Evolutionary conservation across 2,113 vertebrate genomes (phyloP).

Genomic region (Cnemophilus loriae): DNA sequence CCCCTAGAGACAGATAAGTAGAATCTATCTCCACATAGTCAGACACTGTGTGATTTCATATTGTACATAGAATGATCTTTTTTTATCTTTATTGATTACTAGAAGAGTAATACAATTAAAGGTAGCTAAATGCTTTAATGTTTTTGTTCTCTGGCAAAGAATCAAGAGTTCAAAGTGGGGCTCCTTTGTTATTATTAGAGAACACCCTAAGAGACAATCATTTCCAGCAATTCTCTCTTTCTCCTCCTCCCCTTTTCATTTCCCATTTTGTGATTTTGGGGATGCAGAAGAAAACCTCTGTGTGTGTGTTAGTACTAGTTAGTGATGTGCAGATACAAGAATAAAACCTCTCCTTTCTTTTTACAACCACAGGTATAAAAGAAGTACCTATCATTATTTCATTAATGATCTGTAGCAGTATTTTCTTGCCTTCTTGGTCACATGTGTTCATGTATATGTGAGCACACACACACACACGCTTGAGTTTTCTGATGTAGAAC

Average conservation of each 20-base stretch:
- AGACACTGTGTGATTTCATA: slow-evolving; percentile 25
- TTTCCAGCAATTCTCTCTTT: background rate
- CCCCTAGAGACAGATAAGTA: slow-evolving; percentile 42
- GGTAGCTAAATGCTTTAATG: slow-evolving; percentile 4
- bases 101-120: slow-evolving; percentile 54
- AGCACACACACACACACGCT: background rate
- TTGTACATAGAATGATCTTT: slow-evolving; percentile 17
- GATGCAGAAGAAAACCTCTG: background rate
- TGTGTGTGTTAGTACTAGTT: background rate
- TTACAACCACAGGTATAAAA: background rate
- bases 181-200: background rate
- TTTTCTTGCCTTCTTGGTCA: background rate
- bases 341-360: background rate
- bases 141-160: slow-evolving; percentile 5
- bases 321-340: background rate
- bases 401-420: background rate
- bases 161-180: background rate
- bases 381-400: background rate
- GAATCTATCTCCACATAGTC: slow-evolving; percentile 21
- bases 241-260: slow-evolving; percentile 7
- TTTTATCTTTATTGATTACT: slow-evolving; percentile 60
- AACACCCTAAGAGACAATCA: background rate
- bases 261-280: slow-evolving; percentile 8
- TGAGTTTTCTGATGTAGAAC: background rate
- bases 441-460: background rate